Percentiles rank a stretch among this genome's conserved stretches.
Conservation (phyloP, 2,797 vertebrate species). For the Chelonia mydas region DNA sequence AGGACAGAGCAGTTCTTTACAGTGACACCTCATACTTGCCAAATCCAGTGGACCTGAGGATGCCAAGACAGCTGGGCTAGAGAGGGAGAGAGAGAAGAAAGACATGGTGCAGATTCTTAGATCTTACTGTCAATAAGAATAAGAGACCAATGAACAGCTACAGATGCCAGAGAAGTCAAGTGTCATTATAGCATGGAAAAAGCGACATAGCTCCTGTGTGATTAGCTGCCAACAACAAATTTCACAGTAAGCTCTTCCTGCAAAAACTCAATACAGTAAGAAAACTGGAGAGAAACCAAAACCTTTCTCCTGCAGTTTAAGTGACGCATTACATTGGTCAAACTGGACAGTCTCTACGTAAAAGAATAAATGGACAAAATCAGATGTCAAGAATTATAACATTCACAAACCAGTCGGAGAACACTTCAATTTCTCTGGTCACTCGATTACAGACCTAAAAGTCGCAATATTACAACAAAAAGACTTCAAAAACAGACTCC, state of each 20-base stretch:
- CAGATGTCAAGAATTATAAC: too few species aligned
- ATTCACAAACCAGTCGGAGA: too few species aligned
- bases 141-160: rapidly evolving
- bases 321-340: too few species aligned
- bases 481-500: too few species aligned
- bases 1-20: too few species aligned
- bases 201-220: neutral
- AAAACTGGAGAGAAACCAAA: neutral
- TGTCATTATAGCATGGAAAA: neutral
- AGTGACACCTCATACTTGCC: too few species aligned
- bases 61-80: neutral
- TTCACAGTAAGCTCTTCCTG: rapidly evolving
- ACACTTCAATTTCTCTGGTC: too few species aligned
- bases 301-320: neutral
- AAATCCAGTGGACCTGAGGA: neutral
- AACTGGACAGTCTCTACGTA: too few species aligned
- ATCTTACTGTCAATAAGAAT: neutral
- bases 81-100: neutral
- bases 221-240: neutral
- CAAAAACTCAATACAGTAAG: neutral
- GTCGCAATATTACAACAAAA: too few species aligned
- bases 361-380: too few species aligned
- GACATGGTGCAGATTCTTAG: neutral
- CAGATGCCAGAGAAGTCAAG: rapidly evolving
- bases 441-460: too few species aligned